Base-by-base conservation (phyloP, 2,888 invertebrate genomes). In the Heliconius erato region DNA sequence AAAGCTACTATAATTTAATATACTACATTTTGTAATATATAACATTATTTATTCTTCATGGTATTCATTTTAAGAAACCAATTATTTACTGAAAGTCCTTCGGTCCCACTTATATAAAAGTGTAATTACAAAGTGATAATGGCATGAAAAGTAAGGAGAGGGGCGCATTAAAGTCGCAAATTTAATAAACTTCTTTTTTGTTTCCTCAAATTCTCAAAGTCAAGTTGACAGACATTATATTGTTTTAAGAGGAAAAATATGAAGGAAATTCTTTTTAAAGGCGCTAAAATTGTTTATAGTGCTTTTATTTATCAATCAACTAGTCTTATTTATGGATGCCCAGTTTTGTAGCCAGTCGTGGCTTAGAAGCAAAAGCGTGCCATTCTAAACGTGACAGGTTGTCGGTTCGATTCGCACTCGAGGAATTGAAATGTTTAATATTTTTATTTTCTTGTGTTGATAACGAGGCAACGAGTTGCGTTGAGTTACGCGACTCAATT, bases 81-180 rank as follows among this genome's bases (percentile, higher is more conserved):
- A 44, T 72, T 72, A 72, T 72, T 72, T 44, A 44, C 69, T 35
- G 23, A 26, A 72, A 16, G 44, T 72, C 26, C 26, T 72, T 44
- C 26, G 9, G 26, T 7, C 72, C 72, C 44, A 72, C 72, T 72
- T 72, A 72, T 49, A 49, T 28, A 72, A 72, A 44, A 72, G 44
- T 72, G 72, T 72, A 74, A 74, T 74, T 74, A 74, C 59, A 54
- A 74, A 59, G 74, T 74, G 74, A 59, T 59, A 54, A 74, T 59
- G 54, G n/a, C 54, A 35, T 59, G 32, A 74, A 74, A 74, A 74
- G 59, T 74, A 59, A 59, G 54, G 23, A 32, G 59, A 59, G 32
- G 35, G 14, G 54, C 32, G 32, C 74, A n/a, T 74, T 59, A 74
- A 59, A 74, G 74, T 74, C 59, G 23, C 32, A 49, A 72, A 72